These are phyloP conservation scores for Spondyliosoma cantharus DNA, from an alignment of 2,797 vertebrate genomes.

Conservation along the genomic window DNA sequence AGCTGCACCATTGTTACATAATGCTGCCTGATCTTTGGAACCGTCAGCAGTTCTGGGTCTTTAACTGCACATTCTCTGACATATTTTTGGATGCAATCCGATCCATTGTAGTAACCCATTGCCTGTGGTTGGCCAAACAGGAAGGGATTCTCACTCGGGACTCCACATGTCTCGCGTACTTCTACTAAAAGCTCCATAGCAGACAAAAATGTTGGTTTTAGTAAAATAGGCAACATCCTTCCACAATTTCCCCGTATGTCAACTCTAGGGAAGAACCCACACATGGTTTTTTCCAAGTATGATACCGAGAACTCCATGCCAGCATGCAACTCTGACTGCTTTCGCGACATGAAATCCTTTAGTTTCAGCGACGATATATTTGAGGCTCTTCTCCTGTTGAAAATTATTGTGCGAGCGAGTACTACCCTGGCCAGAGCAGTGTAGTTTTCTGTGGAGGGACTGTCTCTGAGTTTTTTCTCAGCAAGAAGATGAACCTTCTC, in stretches of 20 bases:
- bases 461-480: conserved; percentile 57
- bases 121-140: conserved; percentile 55
- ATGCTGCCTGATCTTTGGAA: conserved; percentile 49
- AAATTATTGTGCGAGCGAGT: conserved; percentile 54
- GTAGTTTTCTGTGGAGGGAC: conserved; percentile 51
- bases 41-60: conserved; percentile 39
- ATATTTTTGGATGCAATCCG: conserved; percentile 36
- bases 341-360: conserved; percentile 41
- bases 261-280: conserved; percentile 57
- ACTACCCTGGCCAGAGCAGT: conserved; percentile 39
- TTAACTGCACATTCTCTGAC: conserved; percentile 56
- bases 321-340: background rate
- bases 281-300: conserved; percentile 65
- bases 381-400: conserved; percentile 57
- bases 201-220: conserved; percentile 61
- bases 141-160: conserved; percentile 56
- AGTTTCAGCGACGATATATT: conserved; percentile 48
- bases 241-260: conserved; percentile 65
- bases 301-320: conserved; percentile 47
- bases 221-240: conserved; percentile 62
- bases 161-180: conserved; percentile 49
- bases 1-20: conserved; percentile 61
- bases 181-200: conserved; percentile 59
- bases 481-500: conserved; percentile 45
- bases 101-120: conserved; percentile 39